Evolutionary conservation across 2,113 vertebrate species (phyloP).

Genomic region (Chlorodrepanis virens): DNA sequence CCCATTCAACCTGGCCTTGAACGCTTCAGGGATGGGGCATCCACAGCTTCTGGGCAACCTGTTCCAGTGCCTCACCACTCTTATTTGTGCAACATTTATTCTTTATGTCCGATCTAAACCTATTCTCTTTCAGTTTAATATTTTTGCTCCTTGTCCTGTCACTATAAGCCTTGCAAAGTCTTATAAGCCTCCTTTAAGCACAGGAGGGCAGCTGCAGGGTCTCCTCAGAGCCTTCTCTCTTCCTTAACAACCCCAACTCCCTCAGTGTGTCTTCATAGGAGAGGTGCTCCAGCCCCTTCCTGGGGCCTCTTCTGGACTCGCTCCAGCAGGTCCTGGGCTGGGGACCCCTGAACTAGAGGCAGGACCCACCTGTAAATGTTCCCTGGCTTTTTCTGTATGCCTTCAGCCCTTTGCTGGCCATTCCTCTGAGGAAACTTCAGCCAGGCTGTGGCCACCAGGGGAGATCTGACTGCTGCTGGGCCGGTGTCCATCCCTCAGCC

Average conservation of each 20-base stretch:
- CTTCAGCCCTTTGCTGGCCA: not conserved
- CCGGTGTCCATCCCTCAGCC: rapidly evolving
- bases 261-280: not conserved
- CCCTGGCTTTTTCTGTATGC: not conserved
- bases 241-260: not conserved
- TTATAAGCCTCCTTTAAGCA: not conserved
- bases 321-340: not conserved
- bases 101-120: not conserved
- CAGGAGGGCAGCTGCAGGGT: too few relatives aligned
- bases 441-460: not conserved
- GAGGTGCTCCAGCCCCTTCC: not conserved
- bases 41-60: not conserved
- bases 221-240: not conserved
- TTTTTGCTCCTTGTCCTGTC: not conserved
- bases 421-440: not conserved
- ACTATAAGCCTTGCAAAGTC: not conserved
- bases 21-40: not conserved
- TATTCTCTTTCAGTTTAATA: not conserved
- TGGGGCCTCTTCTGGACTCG: not conserved
- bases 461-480: not conserved
- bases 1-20: not conserved
- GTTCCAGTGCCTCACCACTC: not conserved
- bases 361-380: not conserved
- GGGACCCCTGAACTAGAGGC: not conserved
- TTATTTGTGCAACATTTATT: not conserved